Base-by-base conservation (phyloP, 2,888 invertebrate species). In the Diarsia dahlii region DNA sequence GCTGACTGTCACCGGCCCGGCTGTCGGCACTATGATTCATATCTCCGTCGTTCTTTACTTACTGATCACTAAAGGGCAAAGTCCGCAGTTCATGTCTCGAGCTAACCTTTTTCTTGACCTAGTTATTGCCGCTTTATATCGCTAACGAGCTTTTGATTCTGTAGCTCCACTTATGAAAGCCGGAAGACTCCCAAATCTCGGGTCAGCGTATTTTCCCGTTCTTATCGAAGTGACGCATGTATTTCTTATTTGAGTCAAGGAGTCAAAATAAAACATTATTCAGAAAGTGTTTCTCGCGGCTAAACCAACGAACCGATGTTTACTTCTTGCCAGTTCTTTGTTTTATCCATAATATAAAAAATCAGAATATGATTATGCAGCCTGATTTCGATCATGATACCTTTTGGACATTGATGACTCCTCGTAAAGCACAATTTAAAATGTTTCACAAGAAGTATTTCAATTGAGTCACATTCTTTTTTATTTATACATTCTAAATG, bases 21-120 rank as follows among this genome's bases (percentile, higher is more conserved):
- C 50, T 65, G 45, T 63, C 54, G 68, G 18, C 56, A 28, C 67
- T 68, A 58, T 85, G 78, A 81, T 56, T 83, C 80, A 78, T 67
- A 46, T 54, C 20, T 34, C 69, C 50, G 34, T 60, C 64, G 46
- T 80, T 18, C n/a, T 60, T 28, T 54, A 48, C 56, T 56, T 50
- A 74, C 50, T 62, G 54, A 62, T 79, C 69, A 54, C 45, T 54
- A 64, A 74, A 77, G 76, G 71, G 52, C 69, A 71, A 72, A 75
- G 76, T 68, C 64, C 68, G 13, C 54, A 20, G 62, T 64, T 70
- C 46, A 62, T 23, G 39, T 73, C 34, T 23, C 45, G 18, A 18
- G 46, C 13, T 23, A 60, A 58, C 62, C 15, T 54, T 56, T 45
- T 58, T 54, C 20, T 34, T 71, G 74, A 64, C 78, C 54, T 56